These are phyloP conservation scores for Monopis laevigella DNA, from an alignment of 2,888 invertebrate genomes.

Conservation along the genomic window DNA sequence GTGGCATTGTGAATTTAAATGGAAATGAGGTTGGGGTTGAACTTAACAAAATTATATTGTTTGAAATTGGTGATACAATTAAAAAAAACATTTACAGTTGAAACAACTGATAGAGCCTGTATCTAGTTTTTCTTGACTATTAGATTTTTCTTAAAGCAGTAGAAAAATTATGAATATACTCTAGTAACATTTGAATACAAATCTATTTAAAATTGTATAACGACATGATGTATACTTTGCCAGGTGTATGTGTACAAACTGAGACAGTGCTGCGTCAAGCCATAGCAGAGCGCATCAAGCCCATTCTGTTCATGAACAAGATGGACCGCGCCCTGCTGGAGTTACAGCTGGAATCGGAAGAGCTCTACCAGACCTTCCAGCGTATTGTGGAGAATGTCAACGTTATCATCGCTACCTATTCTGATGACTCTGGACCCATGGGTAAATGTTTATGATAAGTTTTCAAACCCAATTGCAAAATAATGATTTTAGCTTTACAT, in stretches of 20 bases:
- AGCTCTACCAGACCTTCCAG: constrained; percentile 98
- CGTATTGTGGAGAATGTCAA: constrained; percentile 99
- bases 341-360: constrained; percentile 95
- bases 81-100: too few species aligned
- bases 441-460: constrained; percentile 55
- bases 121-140: background rate
- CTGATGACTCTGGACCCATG: constrained; percentile 98
- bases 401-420: constrained; percentile 99
- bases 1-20: too few species aligned
- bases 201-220: too few species aligned
- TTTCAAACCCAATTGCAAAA: too few species aligned
- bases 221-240: constrained; percentile 20
- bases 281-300: constrained; percentile 99
- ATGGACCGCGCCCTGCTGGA: constrained; percentile 99
- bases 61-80: too few species aligned
- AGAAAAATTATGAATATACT: background rate
- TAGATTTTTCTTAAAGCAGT: background rate
- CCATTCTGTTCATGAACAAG: constrained; percentile 99
- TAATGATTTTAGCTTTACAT: too few species aligned
- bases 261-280: constrained; percentile 99
- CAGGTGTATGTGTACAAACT: constrained; percentile 99
- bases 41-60: too few species aligned
- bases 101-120: too few species aligned
- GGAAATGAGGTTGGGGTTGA: too few species aligned
- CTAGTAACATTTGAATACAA: too few species aligned